A percentile compares a stretch with the other conserved stretches of the same genome.
Evolutionary conservation across 2,888 invertebrate species (phyloP).

Genomic region (Drosophila longiperda): DNA sequence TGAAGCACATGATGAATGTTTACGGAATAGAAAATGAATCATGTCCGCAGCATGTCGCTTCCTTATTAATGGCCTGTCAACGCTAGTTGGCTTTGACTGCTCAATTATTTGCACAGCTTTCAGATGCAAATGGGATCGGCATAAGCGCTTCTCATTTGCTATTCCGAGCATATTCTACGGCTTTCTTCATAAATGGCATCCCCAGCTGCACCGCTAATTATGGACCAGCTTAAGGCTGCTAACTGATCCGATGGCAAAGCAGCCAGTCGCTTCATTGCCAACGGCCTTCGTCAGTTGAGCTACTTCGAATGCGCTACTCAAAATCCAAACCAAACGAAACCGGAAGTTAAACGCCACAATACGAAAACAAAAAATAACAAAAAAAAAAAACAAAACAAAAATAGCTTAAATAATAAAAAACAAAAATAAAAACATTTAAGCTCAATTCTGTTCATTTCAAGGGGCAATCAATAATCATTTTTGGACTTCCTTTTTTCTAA

Average conservation of each 20-base stretch:
- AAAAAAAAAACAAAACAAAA: slow-evolving; percentile 7
- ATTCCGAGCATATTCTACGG: slow-evolving; percentile 51
- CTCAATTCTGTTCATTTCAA: slow-evolving; percentile 34
- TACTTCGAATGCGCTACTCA: slow-evolving; percentile 56
- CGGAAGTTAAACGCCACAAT: slow-evolving; percentile 58
- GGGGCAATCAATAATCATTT: slow-evolving; percentile 57
- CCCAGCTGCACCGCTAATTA: slow-evolving; percentile 61
- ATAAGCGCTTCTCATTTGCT: slow-evolving; percentile 42
- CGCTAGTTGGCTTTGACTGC: slow-evolving; percentile 41
- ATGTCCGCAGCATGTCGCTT: slow-evolving; percentile 46
- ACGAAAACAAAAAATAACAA: slow-evolving; percentile 22
- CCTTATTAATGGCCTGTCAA: slow-evolving; percentile 72
- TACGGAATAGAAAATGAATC: slow-evolving; percentile 50
- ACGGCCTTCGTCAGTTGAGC: slow-evolving; percentile 65
- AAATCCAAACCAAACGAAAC: slow-evolving; percentile 40
- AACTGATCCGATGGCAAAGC: slow-evolving; percentile 11
- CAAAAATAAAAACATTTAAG: slow-evolving; percentile 14
- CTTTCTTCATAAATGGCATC: slow-evolving; percentile 61
- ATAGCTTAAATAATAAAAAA: slow-evolving; percentile 4
- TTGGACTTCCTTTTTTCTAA: background rate
- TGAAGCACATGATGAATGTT: slow-evolving; percentile 26
- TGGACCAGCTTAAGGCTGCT: slow-evolving; percentile 61
- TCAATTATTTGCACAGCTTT: slow-evolving; percentile 40
- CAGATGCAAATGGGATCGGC: slow-evolving; percentile 58
- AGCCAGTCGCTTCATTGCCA: slow-evolving; percentile 34